Evolutionary conservation across 2,113 vertebrate species (phyloP).

Genomic region (Origma solitaria): DNA sequence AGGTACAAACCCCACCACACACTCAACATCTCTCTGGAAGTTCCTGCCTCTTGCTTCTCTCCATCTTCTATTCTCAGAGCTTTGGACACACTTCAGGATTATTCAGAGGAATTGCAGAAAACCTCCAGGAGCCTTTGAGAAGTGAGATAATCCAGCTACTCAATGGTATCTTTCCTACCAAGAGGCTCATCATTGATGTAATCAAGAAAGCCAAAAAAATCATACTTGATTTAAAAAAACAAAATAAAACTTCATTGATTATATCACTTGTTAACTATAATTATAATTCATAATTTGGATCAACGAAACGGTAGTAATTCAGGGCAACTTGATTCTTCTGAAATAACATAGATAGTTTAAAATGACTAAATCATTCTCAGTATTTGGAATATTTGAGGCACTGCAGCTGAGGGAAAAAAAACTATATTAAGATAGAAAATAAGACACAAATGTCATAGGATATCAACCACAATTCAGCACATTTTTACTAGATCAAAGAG

Average conservation of each 20-base stretch:
- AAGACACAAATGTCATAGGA: background rate
- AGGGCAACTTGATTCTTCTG: background rate
- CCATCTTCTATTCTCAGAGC: background rate
- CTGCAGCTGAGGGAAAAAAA: background rate
- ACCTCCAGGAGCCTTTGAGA: background rate
- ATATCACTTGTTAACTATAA: background rate
- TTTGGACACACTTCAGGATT: background rate
- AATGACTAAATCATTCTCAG: background rate
- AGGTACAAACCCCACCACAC: background rate
- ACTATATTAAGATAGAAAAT: background rate
- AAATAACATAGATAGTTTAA: background rate
- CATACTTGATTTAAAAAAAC: background rate
- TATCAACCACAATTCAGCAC: background rate
- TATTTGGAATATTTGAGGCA: background rate
- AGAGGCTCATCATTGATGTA: background rate
- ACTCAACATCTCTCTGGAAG: fast-evolving
- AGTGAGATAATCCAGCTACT: background rate
- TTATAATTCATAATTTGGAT: background rate
- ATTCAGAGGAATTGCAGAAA: background rate
- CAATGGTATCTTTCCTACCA: background rate
- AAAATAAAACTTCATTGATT: background rate
- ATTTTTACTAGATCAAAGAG: background rate
- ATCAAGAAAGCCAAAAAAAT: background rate
- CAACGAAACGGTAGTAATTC: background rate
- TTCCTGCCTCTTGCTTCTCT: background rate